phyloP scores from a whole-genome alignment of 2,888 invertebrate genomes.

The Periphyllus acericola region DNA sequence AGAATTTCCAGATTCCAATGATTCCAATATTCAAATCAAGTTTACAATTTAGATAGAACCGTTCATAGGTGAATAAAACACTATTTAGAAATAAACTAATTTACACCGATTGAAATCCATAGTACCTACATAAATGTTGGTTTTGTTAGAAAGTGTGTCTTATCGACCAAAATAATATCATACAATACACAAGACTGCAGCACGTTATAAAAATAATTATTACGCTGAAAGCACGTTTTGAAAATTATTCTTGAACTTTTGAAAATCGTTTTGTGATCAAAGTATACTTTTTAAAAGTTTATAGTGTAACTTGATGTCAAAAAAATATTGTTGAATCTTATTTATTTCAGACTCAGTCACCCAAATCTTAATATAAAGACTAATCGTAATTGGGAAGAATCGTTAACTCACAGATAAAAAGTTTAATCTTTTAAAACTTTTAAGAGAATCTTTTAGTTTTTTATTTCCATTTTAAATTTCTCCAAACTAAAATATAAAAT shows the following conservation, averaged over 20 bases:
- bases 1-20: neutral
- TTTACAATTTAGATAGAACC: neutral
- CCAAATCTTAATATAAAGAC: neutral
- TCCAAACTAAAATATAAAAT: neutral
- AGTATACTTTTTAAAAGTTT: neutral
- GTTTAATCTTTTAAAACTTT: neutral
- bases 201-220: neutral
- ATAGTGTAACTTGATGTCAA: neutral
- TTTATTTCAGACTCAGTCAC: conserved; percentile 1
- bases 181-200: neutral
- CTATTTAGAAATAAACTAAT: neutral
- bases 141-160: no score
- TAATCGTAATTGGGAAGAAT: neutral
- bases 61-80: neutral
- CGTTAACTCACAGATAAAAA: neutral
- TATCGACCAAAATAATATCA: neutral
- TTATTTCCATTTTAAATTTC: neutral
- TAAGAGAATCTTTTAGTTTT: neutral
- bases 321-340: neutral
- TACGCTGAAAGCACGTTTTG: neutral
- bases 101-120: neutral
- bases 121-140: no score
- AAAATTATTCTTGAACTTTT: neutral
- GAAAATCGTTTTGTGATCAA: neutral
- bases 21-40: neutral